phyloP scores from a whole-genome alignment of 2,888 invertebrate genomes.

The Euphydryas editha region DNA sequence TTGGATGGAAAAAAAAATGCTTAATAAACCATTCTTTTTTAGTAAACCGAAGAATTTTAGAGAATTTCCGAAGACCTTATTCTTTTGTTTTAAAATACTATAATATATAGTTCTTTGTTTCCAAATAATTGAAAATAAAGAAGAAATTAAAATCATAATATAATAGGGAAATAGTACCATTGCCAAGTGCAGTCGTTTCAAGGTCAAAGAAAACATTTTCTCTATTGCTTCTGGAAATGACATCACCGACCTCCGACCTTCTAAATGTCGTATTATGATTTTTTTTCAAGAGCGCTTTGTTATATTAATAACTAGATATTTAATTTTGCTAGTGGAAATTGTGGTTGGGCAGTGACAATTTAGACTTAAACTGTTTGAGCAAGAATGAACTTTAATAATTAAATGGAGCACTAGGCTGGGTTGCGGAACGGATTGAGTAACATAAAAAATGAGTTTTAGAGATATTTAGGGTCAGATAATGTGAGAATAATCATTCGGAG shows the following conservation, averaged over 20 bases:
- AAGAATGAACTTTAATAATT: too few species aligned
- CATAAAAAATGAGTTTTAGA: too few species aligned
- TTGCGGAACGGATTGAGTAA: too few species aligned
- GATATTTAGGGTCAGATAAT: too few species aligned
- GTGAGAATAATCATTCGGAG: too few species aligned
- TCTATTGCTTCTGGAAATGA: constrained; percentile 26
- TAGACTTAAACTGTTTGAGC: too few species aligned
- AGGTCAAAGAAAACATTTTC: constrained; percentile 30
- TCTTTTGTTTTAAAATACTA: not conserved
- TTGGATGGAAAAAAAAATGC: not conserved
- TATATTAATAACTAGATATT: too few species aligned
- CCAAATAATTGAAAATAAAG: constrained; percentile 21
- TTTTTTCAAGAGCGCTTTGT: not conserved
- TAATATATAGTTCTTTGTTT: constrained; percentile 16
- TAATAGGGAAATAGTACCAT: not conserved
- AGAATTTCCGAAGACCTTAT: not conserved
- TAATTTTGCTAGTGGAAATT: too few species aligned
- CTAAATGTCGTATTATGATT: constrained; percentile 20
- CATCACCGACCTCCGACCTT: constrained; percentile 28
- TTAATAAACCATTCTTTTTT: not conserved
- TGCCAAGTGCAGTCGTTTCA: constrained; percentile 23
- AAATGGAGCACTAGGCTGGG: too few species aligned
- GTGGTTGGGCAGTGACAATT: too few species aligned
- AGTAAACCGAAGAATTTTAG: not conserved
- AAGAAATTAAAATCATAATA: not conserved